Evolutionary conservation across 2,797 vertebrate genomes (phyloP).

Genomic region (Cirrhinus mrigala): DNA sequence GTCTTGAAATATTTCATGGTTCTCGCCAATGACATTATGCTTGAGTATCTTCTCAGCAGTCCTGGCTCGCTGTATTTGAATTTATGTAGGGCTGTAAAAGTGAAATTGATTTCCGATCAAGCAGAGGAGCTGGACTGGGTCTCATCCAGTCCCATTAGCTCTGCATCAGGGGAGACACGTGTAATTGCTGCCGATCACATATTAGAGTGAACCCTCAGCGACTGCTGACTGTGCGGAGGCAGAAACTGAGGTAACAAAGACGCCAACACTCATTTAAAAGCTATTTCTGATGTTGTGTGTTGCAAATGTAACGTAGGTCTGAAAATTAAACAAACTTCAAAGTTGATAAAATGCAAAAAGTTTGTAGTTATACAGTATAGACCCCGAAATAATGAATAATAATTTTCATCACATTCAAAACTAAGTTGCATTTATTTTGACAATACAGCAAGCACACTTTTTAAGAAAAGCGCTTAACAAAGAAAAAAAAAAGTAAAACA

Average conservation of each 20-base stretch:
- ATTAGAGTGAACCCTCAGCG: slow-evolving; percentile 48
- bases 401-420: not conserved
- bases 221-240: slow-evolving; percentile 48
- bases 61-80: slow-evolving; percentile 53
- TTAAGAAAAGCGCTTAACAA: not conserved
- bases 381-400: not conserved
- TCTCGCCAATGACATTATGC: slow-evolving; percentile 29
- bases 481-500: too few species aligned
- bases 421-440: too few species aligned
- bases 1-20: slow-evolving; percentile 47
- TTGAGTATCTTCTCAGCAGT: slow-evolving; percentile 56
- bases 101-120: slow-evolving; percentile 63
- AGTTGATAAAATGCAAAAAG: not conserved
- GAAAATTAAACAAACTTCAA: not conserved
- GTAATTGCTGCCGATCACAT: slow-evolving; percentile 52
- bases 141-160: slow-evolving; percentile 52
- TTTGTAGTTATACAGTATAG: not conserved
- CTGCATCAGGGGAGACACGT: slow-evolving; percentile 52
- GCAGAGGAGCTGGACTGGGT: slow-evolving; percentile 46
- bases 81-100: slow-evolving; percentile 64
- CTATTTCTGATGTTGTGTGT: slow-evolving; percentile 26
- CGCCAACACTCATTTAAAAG: slow-evolving; percentile 18
- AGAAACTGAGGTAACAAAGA: slow-evolving; percentile 35
- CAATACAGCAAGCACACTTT: not conserved
- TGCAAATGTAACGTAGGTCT: not conserved